Evolutionary conservation across 2,113 vertebrate species (phyloP).

Genomic region (Cairina moschata): DNA sequence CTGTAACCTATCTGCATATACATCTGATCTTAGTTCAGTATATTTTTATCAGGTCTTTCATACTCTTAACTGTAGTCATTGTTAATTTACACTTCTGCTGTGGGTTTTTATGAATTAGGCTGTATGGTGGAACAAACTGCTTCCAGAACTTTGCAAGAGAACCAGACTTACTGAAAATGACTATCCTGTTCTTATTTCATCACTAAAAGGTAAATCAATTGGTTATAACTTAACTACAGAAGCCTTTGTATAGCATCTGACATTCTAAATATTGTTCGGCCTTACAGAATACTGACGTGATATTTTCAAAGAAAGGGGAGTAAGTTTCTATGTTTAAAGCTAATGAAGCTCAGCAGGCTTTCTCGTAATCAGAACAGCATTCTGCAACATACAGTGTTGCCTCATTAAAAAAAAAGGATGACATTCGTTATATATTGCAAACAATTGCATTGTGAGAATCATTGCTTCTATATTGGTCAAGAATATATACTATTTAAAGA

Average conservation of each 20-base stretch:
- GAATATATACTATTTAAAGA: not conserved
- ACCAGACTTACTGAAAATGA: conserved; percentile 72
- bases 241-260: not conserved
- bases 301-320: not conserved
- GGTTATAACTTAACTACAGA: not conserved
- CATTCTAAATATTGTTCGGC: not conserved
- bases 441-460: not conserved
- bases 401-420: not conserved
- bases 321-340: not conserved
- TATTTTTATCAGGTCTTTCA: not conserved
- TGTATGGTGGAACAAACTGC: conserved; percentile 94
- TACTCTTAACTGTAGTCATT: not conserved
- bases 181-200: conserved; percentile 80
- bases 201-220: conserved; percentile 84
- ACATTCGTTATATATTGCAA: not conserved
- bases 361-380: not conserved
- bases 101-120: conserved; percentile 73
- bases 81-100: not conserved
- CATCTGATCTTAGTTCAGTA: not conserved
- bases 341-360: not conserved
- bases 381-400: not conserved
- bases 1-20: not conserved
- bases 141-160: conserved; percentile 90
- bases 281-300: not conserved
- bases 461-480: not conserved